Evolutionary conservation across 2,113 vertebrate genomes (phyloP).

Genomic region (Burhinus oedicnemus): DNA sequence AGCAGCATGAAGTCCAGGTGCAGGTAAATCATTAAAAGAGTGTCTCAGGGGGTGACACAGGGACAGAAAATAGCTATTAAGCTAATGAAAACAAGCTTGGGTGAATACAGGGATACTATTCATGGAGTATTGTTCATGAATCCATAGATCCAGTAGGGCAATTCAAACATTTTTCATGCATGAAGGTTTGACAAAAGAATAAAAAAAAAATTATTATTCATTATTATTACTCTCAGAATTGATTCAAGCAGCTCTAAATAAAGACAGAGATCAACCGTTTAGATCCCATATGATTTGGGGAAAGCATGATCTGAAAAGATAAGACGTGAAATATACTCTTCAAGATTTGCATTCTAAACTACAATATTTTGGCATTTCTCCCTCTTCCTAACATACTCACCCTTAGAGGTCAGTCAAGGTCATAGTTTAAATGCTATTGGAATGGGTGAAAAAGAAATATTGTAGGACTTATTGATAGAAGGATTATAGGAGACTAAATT

Average conservation of each 20-base stretch:
- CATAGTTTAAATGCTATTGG: slow-evolving; percentile 16
- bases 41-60: accelerated
- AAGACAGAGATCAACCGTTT: background rate
- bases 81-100: background rate
- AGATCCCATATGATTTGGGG: background rate
- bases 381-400: background rate
- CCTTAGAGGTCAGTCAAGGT: background rate
- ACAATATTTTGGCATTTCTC: background rate
- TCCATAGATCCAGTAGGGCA: background rate
- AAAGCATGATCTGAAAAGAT: background rate
- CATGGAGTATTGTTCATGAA: background rate
- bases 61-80: background rate
- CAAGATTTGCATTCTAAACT: background rate
- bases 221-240: background rate
- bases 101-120: background rate
- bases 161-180: background rate
- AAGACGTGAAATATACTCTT: background rate
- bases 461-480: slow-evolving; percentile 23
- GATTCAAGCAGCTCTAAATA: background rate
- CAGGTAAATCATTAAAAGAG: background rate
- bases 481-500: slow-evolving; percentile 60
- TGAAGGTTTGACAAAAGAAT: background rate
- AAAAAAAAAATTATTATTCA: background rate
- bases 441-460: slow-evolving; percentile 27
- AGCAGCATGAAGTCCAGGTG: background rate